A percentile compares a stretch with the other conserved stretches of the same genome.
These are phyloP conservation scores for Andrena trimmerana DNA, from an alignment of 2,888 invertebrate genomes.

Conservation along the genomic window DNA sequence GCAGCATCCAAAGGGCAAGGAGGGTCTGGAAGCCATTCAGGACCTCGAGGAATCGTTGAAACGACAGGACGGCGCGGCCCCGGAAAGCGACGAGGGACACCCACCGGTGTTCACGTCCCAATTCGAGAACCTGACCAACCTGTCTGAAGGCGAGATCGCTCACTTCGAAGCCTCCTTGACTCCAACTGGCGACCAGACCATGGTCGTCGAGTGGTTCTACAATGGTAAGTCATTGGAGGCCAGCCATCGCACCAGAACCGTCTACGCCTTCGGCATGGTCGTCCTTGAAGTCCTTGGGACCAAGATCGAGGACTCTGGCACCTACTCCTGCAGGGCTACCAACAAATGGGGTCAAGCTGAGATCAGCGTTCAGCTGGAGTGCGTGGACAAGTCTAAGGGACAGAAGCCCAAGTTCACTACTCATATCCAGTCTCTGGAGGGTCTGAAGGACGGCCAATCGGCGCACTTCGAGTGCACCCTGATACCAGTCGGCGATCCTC, in stretches of 20 bases:
- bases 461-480: constrained; percentile 98
- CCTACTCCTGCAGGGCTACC: constrained; percentile 94
- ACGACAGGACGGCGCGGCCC: constrained; percentile 89
- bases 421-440: constrained; percentile 93
- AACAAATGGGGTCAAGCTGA: constrained; percentile 96
- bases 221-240: constrained; percentile 95
- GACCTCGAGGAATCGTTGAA: constrained; percentile 95
- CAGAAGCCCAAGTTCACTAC: constrained; percentile 96
- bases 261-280: constrained; percentile 99
- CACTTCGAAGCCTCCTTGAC: constrained; percentile 98
- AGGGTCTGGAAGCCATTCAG: constrained; percentile 96
- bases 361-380: constrained; percentile 93
- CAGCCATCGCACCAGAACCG: constrained; percentile 95
- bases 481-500: constrained; percentile 96
- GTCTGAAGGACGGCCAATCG: constrained; percentile 96
- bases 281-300: constrained; percentile 98
- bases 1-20: constrained; percentile 97
- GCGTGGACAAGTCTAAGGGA: constrained; percentile 93
- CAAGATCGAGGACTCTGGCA: constrained; percentile 96
- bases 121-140: constrained; percentile 92
- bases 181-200: constrained; percentile 96
- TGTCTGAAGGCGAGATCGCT: constrained; percentile 98
- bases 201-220: constrained; percentile 98
- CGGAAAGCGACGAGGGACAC: constrained; percentile 92
- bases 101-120: constrained; percentile 95